Evolutionary conservation across 2,113 vertebrate genomes (phyloP), one percentile per base, ranked within the genome.

Genomic region (Scomber scombrus): DNA sequence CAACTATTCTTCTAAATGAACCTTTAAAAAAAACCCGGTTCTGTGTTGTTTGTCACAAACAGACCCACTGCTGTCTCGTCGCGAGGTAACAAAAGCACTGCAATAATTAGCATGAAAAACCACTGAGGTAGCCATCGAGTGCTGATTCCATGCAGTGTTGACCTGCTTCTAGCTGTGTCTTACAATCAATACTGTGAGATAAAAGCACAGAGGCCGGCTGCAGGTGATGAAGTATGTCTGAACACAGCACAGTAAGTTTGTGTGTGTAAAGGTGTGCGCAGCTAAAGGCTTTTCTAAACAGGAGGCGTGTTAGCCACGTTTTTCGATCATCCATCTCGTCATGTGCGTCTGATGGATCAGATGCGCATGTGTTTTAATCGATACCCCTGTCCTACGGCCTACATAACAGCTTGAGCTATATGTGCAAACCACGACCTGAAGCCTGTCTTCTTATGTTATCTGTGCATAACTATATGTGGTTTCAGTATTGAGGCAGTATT

Each of bases 81-180:
- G 56, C 75, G 57, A 51, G 65, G 52, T 60, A 15, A 79, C 75
- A 75, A 64, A 31, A 66, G 46, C 69, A 13, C 64, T 21, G 61
- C 47, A 78, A 58, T 64, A 2, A 85, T 75, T 78, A 78, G 70
- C 70, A 81, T 82, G 69, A 78, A 45, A 73, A 78, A 75, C 15
- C 64, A 58, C 55, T 19, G 51, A 67, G 56, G 50, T 65, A 18
- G 26, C 46, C 62, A 26, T 19, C 3, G 15, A 60, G 49, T 45
- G 65, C 60, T 34, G 65, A 57, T 75, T 66, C 60, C 51, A 58
- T 15, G 29, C 58, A 34, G 67, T 1, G 66, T 5, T 43, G 52
- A 75, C 76, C 71, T 66, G 58, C 21, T 51, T 79, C 45, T 75
- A 15, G 58, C 57, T 64, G 71, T 18, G 56, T 63, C 18, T 2